These are phyloP conservation scores for Arenaria interpres DNA, from an alignment of 2,113 vertebrate species.

Conservation along the genomic window DNA sequence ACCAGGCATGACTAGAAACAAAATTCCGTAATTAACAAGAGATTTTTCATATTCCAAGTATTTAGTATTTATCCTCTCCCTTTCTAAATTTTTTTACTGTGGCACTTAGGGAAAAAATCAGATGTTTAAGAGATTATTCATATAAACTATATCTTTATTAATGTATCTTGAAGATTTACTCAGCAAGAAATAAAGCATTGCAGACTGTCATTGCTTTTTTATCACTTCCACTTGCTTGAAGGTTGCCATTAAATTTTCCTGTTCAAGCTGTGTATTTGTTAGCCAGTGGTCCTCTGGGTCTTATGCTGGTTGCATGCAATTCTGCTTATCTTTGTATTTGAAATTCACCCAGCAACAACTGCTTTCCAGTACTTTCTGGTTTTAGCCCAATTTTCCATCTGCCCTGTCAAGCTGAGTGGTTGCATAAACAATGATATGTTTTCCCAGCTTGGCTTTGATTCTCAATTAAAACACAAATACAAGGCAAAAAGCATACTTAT, in stretches of 20 bases:
- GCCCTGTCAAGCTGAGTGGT: slow-evolving; percentile 20
- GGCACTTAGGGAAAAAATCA: not conserved
- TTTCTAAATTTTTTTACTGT: not conserved
- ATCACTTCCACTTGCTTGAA: not conserved
- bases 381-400: slow-evolving; percentile 43
- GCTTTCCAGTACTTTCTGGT: not conserved
- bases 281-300: not conserved
- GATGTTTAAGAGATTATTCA: not conserved
- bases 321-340: not conserved
- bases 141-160: not conserved
- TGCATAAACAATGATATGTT: slow-evolving; percentile 34
- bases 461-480: slow-evolving; percentile 39
- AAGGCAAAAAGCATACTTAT: not conserved
- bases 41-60: not conserved
- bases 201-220: not conserved
- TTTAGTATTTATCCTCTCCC: not conserved
- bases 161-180: not conserved
- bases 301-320: not conserved
- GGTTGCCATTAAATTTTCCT: not conserved
- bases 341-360: not conserved
- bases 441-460: slow-evolving; percentile 18
- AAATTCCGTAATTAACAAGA: not conserved
- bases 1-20: not conserved
- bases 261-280: not conserved
- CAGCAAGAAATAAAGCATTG: not conserved